A percentile compares a stretch with the other conserved stretches of the same genome.
Evolutionary conservation across 2,113 vertebrate genomes (phyloP).

Genomic region (Hydrochoerus hydrochaeris): DNA sequence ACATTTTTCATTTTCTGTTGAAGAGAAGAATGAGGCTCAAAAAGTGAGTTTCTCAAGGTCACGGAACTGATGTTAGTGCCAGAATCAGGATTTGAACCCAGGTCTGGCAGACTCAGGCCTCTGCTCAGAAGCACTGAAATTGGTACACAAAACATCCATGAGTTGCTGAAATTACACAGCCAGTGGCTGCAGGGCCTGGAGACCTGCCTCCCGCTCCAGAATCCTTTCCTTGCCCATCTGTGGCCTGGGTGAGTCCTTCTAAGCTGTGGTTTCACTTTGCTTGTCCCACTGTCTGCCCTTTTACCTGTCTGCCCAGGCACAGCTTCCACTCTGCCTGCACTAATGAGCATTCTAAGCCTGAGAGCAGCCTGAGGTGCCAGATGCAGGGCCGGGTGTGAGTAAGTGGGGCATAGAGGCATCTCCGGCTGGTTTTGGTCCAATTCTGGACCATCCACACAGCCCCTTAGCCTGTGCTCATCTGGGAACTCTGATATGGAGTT

Average conservation of each 20-base stretch:
- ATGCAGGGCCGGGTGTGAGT: neutral
- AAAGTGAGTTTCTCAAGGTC: neutral
- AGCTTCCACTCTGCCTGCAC: conserved; percentile 6
- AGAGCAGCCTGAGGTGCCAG: neutral
- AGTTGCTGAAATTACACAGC: neutral
- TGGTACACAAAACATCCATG: neutral
- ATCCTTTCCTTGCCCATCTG: neutral
- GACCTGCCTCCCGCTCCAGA: neutral
- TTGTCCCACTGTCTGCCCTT: neutral
- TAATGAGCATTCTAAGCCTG: conserved; percentile 51
- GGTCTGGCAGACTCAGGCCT: neutral
- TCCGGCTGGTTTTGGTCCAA: conserved; percentile 67
- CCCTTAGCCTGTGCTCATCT: neutral
- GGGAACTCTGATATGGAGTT: conserved; percentile 51
- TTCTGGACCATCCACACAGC: conserved; percentile 70
- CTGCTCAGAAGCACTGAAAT: neutral
- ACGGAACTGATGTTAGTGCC: neutral
- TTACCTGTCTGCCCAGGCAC: neutral
- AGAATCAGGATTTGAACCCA: neutral
- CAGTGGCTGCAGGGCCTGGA: neutral
- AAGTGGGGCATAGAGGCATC: neutral
- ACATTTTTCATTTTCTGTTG: neutral
- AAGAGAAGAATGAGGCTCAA: neutral
- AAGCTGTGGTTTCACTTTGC: conserved; percentile 30
- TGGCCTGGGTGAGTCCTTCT: neutral